phyloP scores from a whole-genome alignment of 2,888 invertebrate genomes.

The Scaeva pyrastri region DNA sequence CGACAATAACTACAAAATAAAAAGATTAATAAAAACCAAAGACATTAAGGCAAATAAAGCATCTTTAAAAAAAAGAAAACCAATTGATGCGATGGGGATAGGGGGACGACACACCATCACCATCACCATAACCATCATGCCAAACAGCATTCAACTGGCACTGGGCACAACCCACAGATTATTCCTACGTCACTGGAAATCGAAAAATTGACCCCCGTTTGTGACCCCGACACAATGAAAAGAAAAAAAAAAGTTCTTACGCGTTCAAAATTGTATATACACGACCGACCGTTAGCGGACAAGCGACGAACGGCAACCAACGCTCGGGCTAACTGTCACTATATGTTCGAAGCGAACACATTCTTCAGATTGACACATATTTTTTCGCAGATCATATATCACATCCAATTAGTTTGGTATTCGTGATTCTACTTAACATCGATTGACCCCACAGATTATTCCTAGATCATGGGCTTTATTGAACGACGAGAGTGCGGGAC shows the following conservation, averaged over 20 bases:
- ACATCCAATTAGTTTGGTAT: slow-evolving; percentile 84
- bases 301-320: slow-evolving; percentile 9
- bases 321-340: not conserved
- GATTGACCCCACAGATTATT: slow-evolving; percentile 84
- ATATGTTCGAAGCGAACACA: slow-evolving; percentile 25
- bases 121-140: not conserved
- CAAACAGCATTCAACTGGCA: slow-evolving; percentile 36
- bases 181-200: slow-evolving; percentile 72
- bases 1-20: slow-evolving; percentile 9
- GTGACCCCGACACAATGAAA: slow-evolving; percentile 54
- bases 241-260: slow-evolving; percentile 32
- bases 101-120: slow-evolving; percentile 20
- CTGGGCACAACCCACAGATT: slow-evolving; percentile 71
- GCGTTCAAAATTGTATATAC: not conserved
- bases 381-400: slow-evolving; percentile 79
- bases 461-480: slow-evolving; percentile 77
- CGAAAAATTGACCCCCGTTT: slow-evolving; percentile 69
- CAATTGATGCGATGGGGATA: slow-evolving; percentile 39
- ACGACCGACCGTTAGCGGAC: no score
- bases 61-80: slow-evolving; percentile 53
- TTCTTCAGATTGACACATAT: slow-evolving; percentile 76
- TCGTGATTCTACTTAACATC: slow-evolving; percentile 85
- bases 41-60: slow-evolving; percentile 34
- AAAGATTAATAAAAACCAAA: slow-evolving; percentile 73
- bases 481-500: slow-evolving; percentile 72